Percentiles rank a stretch among this genome's conserved stretches.
Conservation (phyloP, 2,113 vertebrate species). For the Hepsetus odoe region DNA sequence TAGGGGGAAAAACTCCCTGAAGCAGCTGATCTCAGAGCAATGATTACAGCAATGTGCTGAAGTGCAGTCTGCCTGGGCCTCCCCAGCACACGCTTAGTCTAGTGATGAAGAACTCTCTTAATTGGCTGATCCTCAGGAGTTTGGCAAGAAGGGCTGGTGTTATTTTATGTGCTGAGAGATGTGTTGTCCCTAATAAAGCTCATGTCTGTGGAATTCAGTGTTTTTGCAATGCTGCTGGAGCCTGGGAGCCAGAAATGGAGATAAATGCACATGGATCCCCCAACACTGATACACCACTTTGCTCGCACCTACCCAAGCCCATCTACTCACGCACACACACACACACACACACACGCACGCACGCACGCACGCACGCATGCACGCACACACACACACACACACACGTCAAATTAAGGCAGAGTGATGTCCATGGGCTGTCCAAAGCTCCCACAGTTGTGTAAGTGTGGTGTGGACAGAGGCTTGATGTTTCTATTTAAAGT, state of each 20-base stretch:
- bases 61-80: conserved; percentile 46
- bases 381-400: conserved; percentile 14
- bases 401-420: conserved; percentile 35
- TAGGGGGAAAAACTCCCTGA: conserved; percentile 74
- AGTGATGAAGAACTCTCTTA: conserved; percentile 70
- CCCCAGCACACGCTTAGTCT: conserved; percentile 65
- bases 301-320: conserved; percentile 68
- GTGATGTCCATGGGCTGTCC: conserved; percentile 26
- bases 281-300: conserved; percentile 69
- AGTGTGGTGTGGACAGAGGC: conserved; percentile 38
- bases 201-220: conserved; percentile 70
- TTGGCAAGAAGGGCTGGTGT: conserved; percentile 59
- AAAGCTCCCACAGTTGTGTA: conserved; percentile 1
- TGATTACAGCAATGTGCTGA: conserved; percentile 50
- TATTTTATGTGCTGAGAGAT: conserved; percentile 73
- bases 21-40: conserved; percentile 64
- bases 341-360: background rate
- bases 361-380: conserved; percentile 15
- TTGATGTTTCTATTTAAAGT: conserved; percentile 66
- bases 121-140: conserved; percentile 68
- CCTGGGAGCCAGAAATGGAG: conserved; percentile 74
- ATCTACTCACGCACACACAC: conserved; percentile 33
- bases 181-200: conserved; percentile 77
- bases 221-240: conserved; percentile 69
- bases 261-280: conserved; percentile 75